A percentile compares a stretch with the other conserved stretches of the same genome.
Conservation (phyloP, 1,140 invertebrate genomes). For the Epicauta chinensis region DNA sequence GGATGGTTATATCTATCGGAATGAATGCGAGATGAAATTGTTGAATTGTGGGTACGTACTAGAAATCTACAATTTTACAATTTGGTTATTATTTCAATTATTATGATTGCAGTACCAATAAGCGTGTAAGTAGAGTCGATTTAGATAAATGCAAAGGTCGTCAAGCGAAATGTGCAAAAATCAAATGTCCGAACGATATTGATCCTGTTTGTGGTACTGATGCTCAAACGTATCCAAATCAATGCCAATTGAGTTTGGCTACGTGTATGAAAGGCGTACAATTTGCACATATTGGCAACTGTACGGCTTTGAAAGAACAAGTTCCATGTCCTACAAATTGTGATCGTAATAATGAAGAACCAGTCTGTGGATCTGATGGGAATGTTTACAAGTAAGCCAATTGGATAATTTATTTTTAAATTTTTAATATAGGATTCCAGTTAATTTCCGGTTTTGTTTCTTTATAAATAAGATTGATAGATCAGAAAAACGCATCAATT, state of each 20-base stretch:
- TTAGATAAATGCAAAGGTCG: conserved; percentile 69
- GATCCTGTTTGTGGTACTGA: conserved; percentile 82
- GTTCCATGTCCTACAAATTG: conserved; percentile 68
- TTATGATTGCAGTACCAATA: conserved; percentile 38
- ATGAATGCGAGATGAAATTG: conserved; percentile 84
- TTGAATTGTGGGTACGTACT: conserved; percentile 77
- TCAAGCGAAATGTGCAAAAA: conserved; percentile 64
- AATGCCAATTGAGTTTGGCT: conserved; percentile 73
- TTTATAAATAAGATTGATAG: too few species aligned
- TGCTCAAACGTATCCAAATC: conserved; percentile 72
- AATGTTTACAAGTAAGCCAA: conserved; percentile 76
- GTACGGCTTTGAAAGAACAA: conserved; percentile 65
- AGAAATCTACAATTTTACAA: too few species aligned
- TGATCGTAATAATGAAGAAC: conserved; percentile 61
- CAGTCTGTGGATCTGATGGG: conserved; percentile 85
- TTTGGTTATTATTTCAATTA: background rate
- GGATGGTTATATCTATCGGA: conserved; percentile 81
- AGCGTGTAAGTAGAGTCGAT: conserved; percentile 62
- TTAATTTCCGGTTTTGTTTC: too few species aligned
- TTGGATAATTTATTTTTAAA: too few species aligned
- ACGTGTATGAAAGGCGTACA: conserved; percentile 78
- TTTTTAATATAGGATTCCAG: too few species aligned
- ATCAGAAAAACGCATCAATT: too few species aligned
- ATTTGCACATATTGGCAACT: conserved; percentile 78
- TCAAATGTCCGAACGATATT: conserved; percentile 54